A percentile compares a stretch with the other conserved stretches of the same genome.
Conservation (phyloP, 1,140 invertebrate species). For the Octopus sinensis region DNA sequence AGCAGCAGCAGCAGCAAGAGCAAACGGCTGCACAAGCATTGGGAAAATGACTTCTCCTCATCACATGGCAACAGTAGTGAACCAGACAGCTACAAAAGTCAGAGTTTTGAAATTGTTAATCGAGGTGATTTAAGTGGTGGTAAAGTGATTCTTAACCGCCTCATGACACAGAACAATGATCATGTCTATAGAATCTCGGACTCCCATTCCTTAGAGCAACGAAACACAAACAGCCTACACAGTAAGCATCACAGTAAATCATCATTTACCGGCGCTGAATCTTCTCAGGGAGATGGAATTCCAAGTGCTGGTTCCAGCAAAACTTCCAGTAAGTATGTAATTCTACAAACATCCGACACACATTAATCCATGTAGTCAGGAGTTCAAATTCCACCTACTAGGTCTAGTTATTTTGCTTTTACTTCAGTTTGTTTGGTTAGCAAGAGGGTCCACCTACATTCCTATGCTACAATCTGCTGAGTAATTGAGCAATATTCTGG, state of each 20-base stretch:
- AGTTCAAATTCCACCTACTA: no score
- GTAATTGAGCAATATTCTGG: no score
- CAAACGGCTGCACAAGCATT: not conserved
- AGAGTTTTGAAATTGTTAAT: conserved; percentile 8
- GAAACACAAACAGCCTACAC: conserved; percentile 2
- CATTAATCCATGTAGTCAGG: no score
- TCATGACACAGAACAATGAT: not conserved
- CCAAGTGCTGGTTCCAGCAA: not conserved
- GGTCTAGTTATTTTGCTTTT: no score
- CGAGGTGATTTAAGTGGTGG: conserved; percentile 7
- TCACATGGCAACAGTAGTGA: not conserved
- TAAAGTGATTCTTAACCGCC: not conserved
- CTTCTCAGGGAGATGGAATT: conserved; percentile 3
- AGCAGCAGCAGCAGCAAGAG: not conserved
- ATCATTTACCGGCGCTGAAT: not conserved
- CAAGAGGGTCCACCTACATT: no score
- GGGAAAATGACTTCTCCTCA: not conserved
- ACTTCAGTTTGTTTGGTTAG: no score
- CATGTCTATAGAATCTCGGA: conserved; percentile 1
- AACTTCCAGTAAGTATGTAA: not conserved
- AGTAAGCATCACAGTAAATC: conserved; percentile 6
- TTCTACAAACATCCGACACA: no score
- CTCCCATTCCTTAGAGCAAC: conserved; percentile 4
- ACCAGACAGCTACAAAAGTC: not conserved
- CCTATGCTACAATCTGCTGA: no score